These are phyloP conservation scores for Sciurus carolinensis DNA, from an alignment of 2,797 vertebrate species.

Conservation along the genomic window DNA sequence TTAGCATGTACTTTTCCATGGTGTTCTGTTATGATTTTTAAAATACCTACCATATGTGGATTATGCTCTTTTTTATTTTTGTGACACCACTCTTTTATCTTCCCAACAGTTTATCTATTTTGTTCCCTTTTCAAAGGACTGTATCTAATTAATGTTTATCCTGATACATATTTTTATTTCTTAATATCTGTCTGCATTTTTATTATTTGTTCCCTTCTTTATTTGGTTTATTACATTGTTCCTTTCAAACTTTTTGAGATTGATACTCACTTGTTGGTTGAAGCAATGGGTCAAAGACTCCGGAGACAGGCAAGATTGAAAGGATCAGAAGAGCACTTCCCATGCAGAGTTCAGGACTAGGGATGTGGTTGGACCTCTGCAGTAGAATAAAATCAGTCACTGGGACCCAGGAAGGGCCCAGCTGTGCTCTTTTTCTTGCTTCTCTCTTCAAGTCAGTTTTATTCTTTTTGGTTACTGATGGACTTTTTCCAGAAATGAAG, in stretches of 20 bases:
- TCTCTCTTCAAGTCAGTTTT: neutral
- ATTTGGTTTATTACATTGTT: neutral
- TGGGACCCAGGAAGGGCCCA: neutral
- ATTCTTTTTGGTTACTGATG: neutral
- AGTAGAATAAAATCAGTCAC: neutral
- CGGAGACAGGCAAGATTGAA: neutral
- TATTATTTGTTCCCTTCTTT: neutral
- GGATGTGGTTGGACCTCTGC: neutral
- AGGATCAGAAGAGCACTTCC: neutral
- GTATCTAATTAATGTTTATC: neutral
- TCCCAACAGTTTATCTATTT: neutral
- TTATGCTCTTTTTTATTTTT: neutral
- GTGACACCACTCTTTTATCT: neutral
- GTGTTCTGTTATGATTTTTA: neutral
- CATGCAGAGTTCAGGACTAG: neutral
- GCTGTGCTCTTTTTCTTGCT: neutral
- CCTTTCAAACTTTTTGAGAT: neutral
- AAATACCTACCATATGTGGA: constrained; percentile 4
- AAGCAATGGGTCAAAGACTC: neutral
- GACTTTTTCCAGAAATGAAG: neutral
- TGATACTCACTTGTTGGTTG: neutral
- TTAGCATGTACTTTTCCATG: neutral
- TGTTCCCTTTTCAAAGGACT: neutral
- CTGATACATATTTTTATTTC: neutral
- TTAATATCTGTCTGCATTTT: neutral